These are phyloP conservation scores for Tor tambroides DNA, from an alignment of 2,113 vertebrate genomes.

Conservation along the genomic window DNA sequence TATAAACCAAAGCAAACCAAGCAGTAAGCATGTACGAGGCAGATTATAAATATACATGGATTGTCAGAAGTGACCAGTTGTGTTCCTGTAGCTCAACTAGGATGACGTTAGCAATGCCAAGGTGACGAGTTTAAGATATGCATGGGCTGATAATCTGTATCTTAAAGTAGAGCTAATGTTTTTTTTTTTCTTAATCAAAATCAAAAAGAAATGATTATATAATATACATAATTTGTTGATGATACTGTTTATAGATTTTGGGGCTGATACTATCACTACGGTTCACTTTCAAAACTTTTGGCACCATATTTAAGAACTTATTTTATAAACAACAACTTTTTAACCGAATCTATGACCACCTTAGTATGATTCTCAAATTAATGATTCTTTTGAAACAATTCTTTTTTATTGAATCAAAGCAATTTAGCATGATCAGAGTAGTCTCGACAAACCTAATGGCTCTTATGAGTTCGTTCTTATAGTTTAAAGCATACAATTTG, in stretches of 20 bases:
- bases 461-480: neutral
- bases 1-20: constrained; percentile 19
- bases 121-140: neutral
- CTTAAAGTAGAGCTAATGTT: neutral
- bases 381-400: neutral
- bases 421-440: neutral
- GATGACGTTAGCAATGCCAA: neutral
- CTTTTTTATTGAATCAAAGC: neutral
- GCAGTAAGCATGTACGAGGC: neutral
- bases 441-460: neutral
- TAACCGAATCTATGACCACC: neutral
- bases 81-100: neutral
- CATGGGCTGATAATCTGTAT: neutral
- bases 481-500: neutral
- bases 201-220: neutral
- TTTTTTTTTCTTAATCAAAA: neutral
- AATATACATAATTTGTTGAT: neutral
- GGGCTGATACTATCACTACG: neutral
- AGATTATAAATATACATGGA: neutral
- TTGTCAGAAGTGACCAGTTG: neutral
- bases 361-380: neutral
- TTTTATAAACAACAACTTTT: neutral
- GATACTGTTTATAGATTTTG: neutral
- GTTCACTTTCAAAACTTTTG: neutral
- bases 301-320: neutral